Conservation (phyloP, 2,888 invertebrate species). For the Palloptera scutellata region DNA sequence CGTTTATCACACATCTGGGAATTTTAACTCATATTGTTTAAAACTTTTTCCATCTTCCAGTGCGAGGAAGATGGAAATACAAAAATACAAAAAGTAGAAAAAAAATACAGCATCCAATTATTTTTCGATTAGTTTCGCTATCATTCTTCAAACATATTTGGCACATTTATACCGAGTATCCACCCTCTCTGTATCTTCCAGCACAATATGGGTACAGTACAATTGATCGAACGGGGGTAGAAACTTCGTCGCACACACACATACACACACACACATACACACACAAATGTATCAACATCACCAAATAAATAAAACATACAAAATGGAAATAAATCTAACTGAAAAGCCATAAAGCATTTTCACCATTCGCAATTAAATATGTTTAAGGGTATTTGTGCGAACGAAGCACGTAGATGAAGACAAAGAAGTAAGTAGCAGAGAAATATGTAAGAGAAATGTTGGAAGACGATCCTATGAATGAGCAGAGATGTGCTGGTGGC, state of each 20-base stretch:
- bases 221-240: too few species aligned
- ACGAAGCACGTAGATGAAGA: not conserved
- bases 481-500: not conserved
- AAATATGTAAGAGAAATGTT: not conserved
- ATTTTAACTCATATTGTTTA: slow-evolving; percentile 51
- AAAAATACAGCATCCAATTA: slow-evolving; percentile 51
- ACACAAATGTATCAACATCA: slow-evolving; percentile 49
- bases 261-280: slow-evolving; percentile 32
- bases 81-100: too few species aligned
- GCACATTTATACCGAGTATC: slow-evolving; percentile 41
- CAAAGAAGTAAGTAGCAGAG: slow-evolving; percentile 13
- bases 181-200: slow-evolving; percentile 22
- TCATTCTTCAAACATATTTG: slow-evolving; percentile 57
- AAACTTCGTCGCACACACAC: not conserved
- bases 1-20: slow-evolving; percentile 59
- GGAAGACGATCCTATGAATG: not conserved
- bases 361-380: slow-evolving; percentile 62
- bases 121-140: slow-evolving; percentile 64
- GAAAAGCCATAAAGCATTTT: slow-evolving; percentile 64
- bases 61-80: not conserved
- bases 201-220: slow-evolving; percentile 29
- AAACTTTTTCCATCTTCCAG: slow-evolving; percentile 37
- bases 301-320: slow-evolving; percentile 60
- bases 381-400: slow-evolving; percentile 28
- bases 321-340: slow-evolving; percentile 64